Evolutionary conservation across 1,140 invertebrate species (phyloP).

Genomic region (Brachionus angularis): DNA sequence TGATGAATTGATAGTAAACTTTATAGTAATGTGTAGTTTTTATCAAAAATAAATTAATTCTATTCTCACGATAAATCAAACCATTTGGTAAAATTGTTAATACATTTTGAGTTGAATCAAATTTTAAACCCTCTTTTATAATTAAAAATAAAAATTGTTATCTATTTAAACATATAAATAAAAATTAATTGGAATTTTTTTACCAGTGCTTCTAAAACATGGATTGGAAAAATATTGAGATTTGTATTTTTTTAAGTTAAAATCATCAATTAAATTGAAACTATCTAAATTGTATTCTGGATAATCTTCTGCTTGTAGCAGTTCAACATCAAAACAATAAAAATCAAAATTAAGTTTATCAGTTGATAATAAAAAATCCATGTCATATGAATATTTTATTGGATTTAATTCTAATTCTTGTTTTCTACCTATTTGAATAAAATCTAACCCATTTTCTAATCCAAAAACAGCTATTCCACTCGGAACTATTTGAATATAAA

Average conservation of each 20-base stretch:
- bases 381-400: conserved; percentile 12
- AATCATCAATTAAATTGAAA: too few relatives aligned
- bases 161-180: too few relatives aligned
- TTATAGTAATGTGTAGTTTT: not conserved
- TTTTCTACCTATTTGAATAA: not conserved
- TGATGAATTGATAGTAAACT: not conserved
- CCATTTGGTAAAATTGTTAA: not conserved
- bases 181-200: too few relatives aligned
- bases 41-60: not conserved
- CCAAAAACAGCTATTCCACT: conserved; percentile 27
- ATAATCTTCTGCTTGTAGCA: too few relatives aligned
- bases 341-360: conserved; percentile 4
- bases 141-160: too few relatives aligned
- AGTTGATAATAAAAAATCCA: conserved; percentile 7
- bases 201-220: not conserved
- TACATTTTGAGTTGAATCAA: not conserved
- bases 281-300: too few relatives aligned
- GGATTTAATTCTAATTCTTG: conserved; percentile 25
- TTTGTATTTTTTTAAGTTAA: not conserved
- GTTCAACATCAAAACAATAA: too few relatives aligned
- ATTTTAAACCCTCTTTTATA: not conserved
- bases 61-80: not conserved
- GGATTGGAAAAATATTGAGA: not conserved
- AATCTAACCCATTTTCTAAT: not conserved
- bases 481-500: conserved; percentile 19